These are phyloP conservation scores for Melanotaenia nigrans DNA, from an alignment of 2,797 vertebrate genomes.

Conservation along the genomic window DNA sequence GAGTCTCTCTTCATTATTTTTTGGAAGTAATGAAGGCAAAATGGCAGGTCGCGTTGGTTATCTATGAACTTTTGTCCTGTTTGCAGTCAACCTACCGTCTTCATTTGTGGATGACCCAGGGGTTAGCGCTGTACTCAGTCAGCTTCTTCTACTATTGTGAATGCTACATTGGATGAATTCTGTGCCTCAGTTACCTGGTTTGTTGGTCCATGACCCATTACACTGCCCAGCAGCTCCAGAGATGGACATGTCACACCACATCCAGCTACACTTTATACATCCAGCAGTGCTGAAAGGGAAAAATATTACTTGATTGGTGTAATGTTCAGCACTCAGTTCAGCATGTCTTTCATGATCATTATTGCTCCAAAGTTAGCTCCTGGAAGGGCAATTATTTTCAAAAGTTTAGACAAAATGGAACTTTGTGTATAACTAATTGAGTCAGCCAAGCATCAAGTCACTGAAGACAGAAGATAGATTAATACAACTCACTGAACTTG, in stretches of 20 bases:
- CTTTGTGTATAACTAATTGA: slow-evolving; percentile 22
- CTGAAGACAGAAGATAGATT: slow-evolving; percentile 12
- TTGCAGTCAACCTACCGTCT: too few species aligned
- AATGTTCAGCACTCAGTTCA: slow-evolving; percentile 30
- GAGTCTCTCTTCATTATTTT: too few species aligned
- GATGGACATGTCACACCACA: too few species aligned
- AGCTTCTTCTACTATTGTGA: too few species aligned
- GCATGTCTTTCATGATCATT: slow-evolving; percentile 30
- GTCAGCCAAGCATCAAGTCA: slow-evolving; percentile 7
- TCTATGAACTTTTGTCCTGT: too few species aligned
- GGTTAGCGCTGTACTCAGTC: too few species aligned
- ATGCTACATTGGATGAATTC: neutral
- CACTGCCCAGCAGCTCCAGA: too few species aligned
- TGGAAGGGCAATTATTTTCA: slow-evolving; percentile 15
- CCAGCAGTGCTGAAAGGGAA: slow-evolving; percentile 20
- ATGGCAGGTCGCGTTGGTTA: too few species aligned
- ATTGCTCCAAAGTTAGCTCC: slow-evolving; percentile 23
- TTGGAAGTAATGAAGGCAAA: too few species aligned
- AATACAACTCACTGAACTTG: neutral
- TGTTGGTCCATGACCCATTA: too few species aligned
- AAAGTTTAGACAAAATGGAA: slow-evolving; percentile 20
- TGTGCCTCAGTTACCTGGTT: neutral
- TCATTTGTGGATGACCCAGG: too few species aligned
- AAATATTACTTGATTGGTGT: slow-evolving; percentile 42
- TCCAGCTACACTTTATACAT: too few species aligned